phyloP scores from a whole-genome alignment of 2,797 vertebrate species.

The Falco concolor region DNA sequence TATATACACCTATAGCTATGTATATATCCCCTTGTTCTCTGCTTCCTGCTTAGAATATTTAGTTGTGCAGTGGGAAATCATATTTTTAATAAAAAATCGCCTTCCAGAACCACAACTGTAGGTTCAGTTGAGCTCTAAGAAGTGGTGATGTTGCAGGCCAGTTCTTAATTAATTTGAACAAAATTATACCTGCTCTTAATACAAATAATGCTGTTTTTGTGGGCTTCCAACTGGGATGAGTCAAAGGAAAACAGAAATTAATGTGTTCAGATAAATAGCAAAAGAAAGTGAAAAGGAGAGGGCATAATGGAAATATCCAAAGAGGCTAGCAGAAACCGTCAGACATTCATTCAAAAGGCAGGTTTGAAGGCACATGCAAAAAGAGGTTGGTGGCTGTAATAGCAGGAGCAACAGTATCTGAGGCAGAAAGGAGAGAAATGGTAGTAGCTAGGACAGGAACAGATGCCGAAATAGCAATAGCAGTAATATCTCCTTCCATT shows the following conservation, averaged over 20 bases:
- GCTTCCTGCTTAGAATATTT: neutral
- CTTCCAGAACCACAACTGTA: neutral
- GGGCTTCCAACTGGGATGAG: neutral
- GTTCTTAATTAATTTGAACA: neutral
- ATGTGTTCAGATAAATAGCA: neutral
- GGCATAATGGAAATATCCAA: neutral
- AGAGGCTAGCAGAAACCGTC: neutral
- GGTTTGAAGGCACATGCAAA: neutral
- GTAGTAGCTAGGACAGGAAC: neutral
- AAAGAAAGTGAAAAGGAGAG: neutral
- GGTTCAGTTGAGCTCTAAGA: neutral
- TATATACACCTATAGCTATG: neutral
- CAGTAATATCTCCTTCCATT: neutral
- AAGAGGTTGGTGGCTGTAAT: neutral
- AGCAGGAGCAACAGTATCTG: neutral
- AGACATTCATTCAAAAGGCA: neutral
- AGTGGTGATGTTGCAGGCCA: neutral
- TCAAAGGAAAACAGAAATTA: neutral
- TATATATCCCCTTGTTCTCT: neutral
- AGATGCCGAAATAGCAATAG: neutral
- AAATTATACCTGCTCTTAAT: neutral
- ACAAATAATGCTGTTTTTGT: neutral
- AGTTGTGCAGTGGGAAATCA: neutral
- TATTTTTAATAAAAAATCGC: neutral
- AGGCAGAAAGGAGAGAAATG: neutral